Conservation (phyloP, 2,888 invertebrate genomes). For the Teleiodes luculella region DNA sequence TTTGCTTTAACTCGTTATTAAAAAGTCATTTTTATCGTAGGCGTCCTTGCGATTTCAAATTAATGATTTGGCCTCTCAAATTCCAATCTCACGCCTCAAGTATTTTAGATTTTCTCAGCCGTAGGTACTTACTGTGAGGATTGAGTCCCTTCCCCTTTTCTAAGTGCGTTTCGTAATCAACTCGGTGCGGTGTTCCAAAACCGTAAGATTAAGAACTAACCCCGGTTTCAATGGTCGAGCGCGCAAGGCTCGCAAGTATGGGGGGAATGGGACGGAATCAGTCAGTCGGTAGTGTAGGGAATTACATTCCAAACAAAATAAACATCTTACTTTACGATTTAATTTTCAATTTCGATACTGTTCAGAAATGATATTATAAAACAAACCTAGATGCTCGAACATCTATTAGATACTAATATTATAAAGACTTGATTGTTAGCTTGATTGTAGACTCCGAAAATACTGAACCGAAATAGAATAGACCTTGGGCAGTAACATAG, state of each 20-base stretch:
- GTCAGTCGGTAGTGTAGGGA: too few relatives aligned
- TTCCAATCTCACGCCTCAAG: slow-evolving; percentile 1
- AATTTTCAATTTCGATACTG: too few relatives aligned
- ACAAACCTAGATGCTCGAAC: too few relatives aligned
- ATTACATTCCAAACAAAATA: too few relatives aligned
- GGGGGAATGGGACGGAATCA: slow-evolving; percentile 9
- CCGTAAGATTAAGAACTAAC: slow-evolving; percentile 20
- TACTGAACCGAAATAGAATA: too few relatives aligned
- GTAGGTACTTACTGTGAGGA: background rate
- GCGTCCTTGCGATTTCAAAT: too few relatives aligned
- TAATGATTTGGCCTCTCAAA: background rate
- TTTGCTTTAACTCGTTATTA: background rate
- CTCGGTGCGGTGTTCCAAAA: slow-evolving; percentile 15
- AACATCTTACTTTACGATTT: background rate
- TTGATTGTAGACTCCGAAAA: too few relatives aligned
- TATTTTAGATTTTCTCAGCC: background rate
- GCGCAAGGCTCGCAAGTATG: background rate
- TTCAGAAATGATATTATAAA: too few relatives aligned
- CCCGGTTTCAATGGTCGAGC: slow-evolving; percentile 16
- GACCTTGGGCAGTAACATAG: too few relatives aligned
- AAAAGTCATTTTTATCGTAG: too few relatives aligned
- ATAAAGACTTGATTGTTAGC: too few relatives aligned
- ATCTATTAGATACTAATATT: too few relatives aligned
- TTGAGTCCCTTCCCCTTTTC: background rate
- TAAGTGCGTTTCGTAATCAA: slow-evolving; percentile 10